These are phyloP conservation scores for Neocrepidodera transversa DNA, from an alignment of 2,888 invertebrate genomes.

Conservation along the genomic window DNA sequence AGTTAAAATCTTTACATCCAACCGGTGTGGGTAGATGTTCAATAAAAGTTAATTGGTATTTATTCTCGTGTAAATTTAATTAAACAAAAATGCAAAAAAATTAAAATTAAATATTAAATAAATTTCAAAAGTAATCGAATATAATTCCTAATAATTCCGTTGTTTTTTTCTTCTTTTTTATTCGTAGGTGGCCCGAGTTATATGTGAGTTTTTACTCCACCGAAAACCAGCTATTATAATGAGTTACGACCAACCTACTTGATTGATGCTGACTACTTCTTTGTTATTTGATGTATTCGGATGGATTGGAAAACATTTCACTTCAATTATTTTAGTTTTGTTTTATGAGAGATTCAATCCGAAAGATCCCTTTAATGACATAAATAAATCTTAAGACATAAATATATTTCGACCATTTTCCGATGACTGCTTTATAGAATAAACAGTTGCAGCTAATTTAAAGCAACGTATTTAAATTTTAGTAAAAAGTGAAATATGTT, in stretches of 20 bases:
- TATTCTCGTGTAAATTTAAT: slow-evolving; percentile 22
- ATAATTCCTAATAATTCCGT: not conserved
- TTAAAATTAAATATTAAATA: no score
- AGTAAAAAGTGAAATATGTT: no score
- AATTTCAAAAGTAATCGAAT: not conserved
- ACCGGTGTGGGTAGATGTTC: slow-evolving; percentile 20
- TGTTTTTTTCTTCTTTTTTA: slow-evolving; percentile 6
- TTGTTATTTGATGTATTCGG: slow-evolving; percentile 27
- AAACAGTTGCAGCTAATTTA: no score
- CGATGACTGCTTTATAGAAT: no score
- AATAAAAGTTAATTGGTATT: slow-evolving; percentile 25
- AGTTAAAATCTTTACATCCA: slow-evolving; percentile 22
- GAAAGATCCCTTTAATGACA: slow-evolving; percentile 10
- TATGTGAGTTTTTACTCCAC: not conserved
- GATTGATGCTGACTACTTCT: slow-evolving; percentile 25
- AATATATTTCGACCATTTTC: not conserved
- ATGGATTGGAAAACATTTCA: slow-evolving; percentile 14
- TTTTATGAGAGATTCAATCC: slow-evolving; percentile 16
- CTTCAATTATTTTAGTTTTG: slow-evolving; percentile 23
- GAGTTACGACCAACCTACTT: slow-evolving; percentile 16
- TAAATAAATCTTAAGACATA: slow-evolving; percentile 6
- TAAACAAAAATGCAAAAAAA: slow-evolving; percentile 9
- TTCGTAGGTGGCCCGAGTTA: slow-evolving; percentile 15
- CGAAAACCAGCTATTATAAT: slow-evolving; percentile 21
- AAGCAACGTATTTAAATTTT: no score